A percentile compares a stretch with the other conserved stretches of the same genome.
These are phyloP conservation scores for Akabosia matsudoensis DNA, from an alignment of 1,140 invertebrate genomes.

Conservation along the genomic window DNA sequence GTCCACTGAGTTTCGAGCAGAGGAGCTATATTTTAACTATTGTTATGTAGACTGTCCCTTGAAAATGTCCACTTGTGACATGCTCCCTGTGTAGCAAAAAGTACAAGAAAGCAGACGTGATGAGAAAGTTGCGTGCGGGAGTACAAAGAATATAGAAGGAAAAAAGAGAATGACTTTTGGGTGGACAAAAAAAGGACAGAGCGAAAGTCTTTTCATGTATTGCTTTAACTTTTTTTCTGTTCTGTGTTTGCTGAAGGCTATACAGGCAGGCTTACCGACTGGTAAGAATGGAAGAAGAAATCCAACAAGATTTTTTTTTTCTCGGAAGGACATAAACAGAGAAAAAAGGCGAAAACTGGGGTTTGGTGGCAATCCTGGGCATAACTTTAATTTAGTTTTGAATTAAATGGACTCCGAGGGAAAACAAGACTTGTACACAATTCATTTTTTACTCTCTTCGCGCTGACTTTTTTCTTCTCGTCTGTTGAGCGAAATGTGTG, in stretches of 20 bases:
- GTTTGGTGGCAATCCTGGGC: background rate
- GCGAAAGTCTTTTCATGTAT: too few species aligned
- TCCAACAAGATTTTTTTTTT: slow-evolving; percentile 1
- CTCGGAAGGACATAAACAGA: slow-evolving; percentile 17
- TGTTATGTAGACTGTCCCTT: background rate
- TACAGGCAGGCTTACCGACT: background rate
- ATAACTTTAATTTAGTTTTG: slow-evolving; percentile 19
- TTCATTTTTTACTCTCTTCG: background rate
- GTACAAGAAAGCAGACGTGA: slow-evolving; percentile 18
- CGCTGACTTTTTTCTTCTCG: background rate
- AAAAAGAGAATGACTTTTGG: background rate
- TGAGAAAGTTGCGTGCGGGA: slow-evolving; percentile 36
- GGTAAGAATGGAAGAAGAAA: background rate
- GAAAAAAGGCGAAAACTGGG: slow-evolving; percentile 5
- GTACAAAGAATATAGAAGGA: background rate
- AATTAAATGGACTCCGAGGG: background rate
- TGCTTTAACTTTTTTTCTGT: background rate
- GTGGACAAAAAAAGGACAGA: background rate
- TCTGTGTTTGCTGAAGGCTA: slow-evolving; percentile 4
- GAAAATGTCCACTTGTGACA: background rate
- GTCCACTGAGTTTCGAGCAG: background rate
- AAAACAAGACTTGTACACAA: background rate
- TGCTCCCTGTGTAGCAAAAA: background rate
- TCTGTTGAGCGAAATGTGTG: background rate
- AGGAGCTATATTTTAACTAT: slow-evolving; percentile 11